A percentile compares a stretch with the other conserved stretches of the same genome.
Evolutionary conservation across 2,113 vertebrate genomes (phyloP).

Genomic region (Hemiscyllium ocellatum): DNA sequence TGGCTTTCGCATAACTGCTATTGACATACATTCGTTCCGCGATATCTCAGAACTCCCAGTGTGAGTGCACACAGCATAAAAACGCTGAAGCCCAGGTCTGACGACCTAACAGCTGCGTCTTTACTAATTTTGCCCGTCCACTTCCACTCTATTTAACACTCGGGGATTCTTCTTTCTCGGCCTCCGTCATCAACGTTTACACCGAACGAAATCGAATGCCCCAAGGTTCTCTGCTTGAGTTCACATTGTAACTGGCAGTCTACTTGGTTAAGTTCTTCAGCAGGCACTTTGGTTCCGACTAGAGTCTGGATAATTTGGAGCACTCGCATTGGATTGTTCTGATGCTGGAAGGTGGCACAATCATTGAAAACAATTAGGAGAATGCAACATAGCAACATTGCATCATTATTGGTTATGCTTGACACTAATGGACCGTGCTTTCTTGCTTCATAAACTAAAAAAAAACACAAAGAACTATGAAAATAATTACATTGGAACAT

Average conservation of each 20-base stretch:
- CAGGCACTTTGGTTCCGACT: not conserved
- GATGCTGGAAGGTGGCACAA: not conserved
- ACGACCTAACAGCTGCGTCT: not conserved
- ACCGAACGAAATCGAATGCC: not conserved
- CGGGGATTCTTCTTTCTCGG: not conserved
- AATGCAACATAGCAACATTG: not conserved
- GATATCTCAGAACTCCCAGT: not conserved
- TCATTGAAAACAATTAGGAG: not conserved
- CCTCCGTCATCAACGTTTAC: not conserved
- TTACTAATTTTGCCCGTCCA: not conserved
- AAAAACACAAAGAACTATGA: not conserved
- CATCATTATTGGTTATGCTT: not conserved
- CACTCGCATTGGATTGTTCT: not conserved
- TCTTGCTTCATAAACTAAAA: not conserved
- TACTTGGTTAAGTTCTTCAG: not conserved
- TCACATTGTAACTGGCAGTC: not conserved
- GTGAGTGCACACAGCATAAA: not conserved
- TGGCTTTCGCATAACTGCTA: not conserved
- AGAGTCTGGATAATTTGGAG: not conserved
- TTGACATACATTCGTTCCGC: not conserved
- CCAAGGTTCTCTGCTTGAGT: too few relatives aligned
- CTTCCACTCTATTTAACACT: not conserved
- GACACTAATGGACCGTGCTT: not conserved
- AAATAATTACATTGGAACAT: not conserved
- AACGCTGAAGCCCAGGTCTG: not conserved